Evolutionary conservation across 1,140 invertebrate species (phyloP).

Genomic region (Octopus sinensis): DNA sequence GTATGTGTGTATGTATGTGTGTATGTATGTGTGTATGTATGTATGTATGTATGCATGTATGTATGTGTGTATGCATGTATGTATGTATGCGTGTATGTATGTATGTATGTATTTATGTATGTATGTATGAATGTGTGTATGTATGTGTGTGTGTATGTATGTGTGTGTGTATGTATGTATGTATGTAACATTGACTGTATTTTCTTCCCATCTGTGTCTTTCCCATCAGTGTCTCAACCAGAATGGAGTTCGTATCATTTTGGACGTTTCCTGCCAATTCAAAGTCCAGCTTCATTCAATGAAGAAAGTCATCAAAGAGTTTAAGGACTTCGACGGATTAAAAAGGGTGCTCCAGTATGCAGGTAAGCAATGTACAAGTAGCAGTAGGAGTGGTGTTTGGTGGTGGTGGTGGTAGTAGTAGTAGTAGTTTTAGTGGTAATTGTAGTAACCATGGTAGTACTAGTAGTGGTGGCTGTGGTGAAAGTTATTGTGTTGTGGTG

Average conservation of each 20-base stretch:
- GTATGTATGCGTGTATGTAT: neutral
- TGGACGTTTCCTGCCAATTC: slow-evolving; percentile 51
- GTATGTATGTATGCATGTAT: neutral
- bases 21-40: neutral
- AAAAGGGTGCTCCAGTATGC: slow-evolving; percentile 39
- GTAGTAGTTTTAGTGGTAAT: too few species aligned
- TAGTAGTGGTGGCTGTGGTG: too few species aligned
- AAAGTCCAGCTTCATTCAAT: slow-evolving; percentile 36
- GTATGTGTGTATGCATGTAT: neutral
- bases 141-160: too few species aligned
- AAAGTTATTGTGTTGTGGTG: too few species aligned
- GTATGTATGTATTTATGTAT: too few species aligned
- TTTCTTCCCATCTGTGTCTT: neutral
- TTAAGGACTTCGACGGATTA: slow-evolving; percentile 47
- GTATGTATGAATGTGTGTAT: too few species aligned
- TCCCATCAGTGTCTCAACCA: slow-evolving; percentile 47
- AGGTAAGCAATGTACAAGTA: slow-evolving; percentile 25
- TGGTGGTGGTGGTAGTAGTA: too few species aligned
- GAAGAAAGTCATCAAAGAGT: slow-evolving; percentile 42
- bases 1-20: neutral
- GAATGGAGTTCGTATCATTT: slow-evolving; percentile 46
- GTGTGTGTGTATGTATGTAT: too few species aligned
- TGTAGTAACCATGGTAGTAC: too few species aligned
- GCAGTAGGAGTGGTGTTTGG: too few species aligned
- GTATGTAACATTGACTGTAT: neutral